These are phyloP conservation scores for Piscicola geometra DNA, from an alignment of 2,888 invertebrate genomes.

Conservation along the genomic window DNA sequence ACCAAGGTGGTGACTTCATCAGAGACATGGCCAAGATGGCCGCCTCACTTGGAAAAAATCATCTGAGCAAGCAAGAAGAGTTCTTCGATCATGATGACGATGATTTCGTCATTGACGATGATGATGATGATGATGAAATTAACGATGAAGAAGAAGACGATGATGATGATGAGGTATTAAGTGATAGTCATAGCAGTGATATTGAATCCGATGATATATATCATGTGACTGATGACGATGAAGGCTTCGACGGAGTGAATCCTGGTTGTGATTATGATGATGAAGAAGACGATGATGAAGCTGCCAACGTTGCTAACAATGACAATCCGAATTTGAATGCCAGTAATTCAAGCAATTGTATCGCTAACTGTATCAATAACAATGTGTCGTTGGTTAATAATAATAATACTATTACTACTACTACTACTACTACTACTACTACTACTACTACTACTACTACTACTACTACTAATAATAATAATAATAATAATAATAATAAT, in stretches of 20 bases:
- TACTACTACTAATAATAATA: not conserved
- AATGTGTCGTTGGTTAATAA: not conserved
- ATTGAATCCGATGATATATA: slow-evolving; percentile 31
- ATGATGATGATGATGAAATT: slow-evolving; percentile 8
- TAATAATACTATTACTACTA: not conserved
- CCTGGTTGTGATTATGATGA: slow-evolving; percentile 26
- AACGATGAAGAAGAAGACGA: slow-evolving; percentile 19
- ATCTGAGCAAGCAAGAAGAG: slow-evolving; percentile 2
- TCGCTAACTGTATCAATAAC: not conserved
- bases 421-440: not conserved
- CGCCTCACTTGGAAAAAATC: slow-evolving; percentile 4
- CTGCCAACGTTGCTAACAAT: not conserved
- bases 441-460: not conserved
- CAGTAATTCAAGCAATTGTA: too few relatives aligned
- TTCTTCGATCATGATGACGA: slow-evolving; percentile 10
- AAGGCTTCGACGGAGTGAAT: slow-evolving; percentile 32
- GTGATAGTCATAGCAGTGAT: slow-evolving; percentile 31
- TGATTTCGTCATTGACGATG: not conserved
- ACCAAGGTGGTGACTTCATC: not conserved
- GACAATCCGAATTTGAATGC: not conserved
- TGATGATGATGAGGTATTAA: slow-evolving; percentile 6
- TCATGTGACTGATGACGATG: slow-evolving; percentile 33
- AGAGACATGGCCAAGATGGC: slow-evolving; percentile 21
- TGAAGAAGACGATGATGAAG: slow-evolving; percentile 27
- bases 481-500: not conserved